Conservation (phyloP, 2,888 invertebrate species). For the Drosophila borborema region DNA sequence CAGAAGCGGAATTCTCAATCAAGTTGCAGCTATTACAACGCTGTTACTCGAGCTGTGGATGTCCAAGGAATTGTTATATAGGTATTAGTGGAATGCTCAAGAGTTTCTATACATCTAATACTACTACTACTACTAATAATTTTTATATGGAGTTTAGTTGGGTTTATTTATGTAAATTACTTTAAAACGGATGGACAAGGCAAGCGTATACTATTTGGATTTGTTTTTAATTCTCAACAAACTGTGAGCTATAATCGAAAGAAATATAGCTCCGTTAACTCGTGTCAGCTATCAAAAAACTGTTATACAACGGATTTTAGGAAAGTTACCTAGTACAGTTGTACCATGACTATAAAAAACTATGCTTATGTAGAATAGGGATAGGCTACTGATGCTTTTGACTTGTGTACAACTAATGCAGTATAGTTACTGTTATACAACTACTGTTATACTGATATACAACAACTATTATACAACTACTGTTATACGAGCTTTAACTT, state of each 20-base stretch:
- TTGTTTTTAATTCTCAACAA: no score
- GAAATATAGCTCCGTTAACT: no score
- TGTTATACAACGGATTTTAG: not conserved
- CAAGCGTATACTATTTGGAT: no score
- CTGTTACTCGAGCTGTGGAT: not conserved
- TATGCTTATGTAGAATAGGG: not conserved
- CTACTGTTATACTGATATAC: no score
- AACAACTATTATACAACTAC: not conserved
- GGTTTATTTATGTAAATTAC: no score
- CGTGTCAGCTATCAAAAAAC: not conserved
- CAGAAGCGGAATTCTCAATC: slow-evolving; percentile 1
- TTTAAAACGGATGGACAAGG: no score
- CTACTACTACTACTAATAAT: no score
- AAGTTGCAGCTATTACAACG: not conserved
- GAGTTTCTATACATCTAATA: not conserved
- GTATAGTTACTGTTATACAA: no score
- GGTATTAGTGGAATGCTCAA: not conserved
- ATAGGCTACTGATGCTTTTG: not conserved
- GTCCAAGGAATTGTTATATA: not conserved
- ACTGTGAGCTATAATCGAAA: not conserved
- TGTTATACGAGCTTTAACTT: not conserved
- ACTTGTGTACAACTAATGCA: not conserved
- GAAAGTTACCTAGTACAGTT: not conserved
- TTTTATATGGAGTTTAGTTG: no score
- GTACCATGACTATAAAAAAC: not conserved